Percentiles rank a stretch among this genome's conserved stretches.
Conservation (phyloP, 2,113 vertebrate species). For the Petroica traversi region DNA sequence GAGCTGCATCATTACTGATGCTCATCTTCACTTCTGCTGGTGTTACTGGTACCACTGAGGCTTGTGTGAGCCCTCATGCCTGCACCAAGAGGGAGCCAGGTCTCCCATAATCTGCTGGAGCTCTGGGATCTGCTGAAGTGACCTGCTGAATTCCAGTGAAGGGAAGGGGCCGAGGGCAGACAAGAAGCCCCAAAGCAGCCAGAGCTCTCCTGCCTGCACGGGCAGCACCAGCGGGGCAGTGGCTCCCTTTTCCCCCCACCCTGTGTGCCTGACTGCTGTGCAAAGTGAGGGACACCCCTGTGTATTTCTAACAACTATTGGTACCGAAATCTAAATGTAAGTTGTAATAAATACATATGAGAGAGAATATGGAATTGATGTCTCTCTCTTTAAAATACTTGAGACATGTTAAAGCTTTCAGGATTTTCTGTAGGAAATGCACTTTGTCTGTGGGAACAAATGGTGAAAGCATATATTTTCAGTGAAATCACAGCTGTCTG, state of each 20-base stretch:
- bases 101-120: accelerated
- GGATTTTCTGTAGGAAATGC: neutral
- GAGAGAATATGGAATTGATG: neutral
- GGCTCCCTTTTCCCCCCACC: too few species aligned
- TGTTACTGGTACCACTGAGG: neutral
- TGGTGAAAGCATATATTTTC: neutral
- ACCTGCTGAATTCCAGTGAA: accelerated
- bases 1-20: neutral
- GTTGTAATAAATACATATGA: neutral
- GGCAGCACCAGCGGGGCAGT: accelerated
- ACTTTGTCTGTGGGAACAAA: neutral
- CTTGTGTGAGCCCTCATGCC: accelerated
- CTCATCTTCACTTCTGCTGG: neutral
- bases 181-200: accelerated
- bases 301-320: accelerated
- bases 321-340: neutral
- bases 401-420: neutral
- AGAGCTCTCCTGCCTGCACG: accelerated
- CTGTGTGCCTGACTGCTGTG: accelerated
- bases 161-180: accelerated
- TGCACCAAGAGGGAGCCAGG: accelerated
- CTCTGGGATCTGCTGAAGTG: neutral
- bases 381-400: neutral
- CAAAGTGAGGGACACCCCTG: neutral
- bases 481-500: neutral